These are phyloP conservation scores for Fulica atra DNA, from an alignment of 2,113 vertebrate genomes.

Conservation along the genomic window DNA sequence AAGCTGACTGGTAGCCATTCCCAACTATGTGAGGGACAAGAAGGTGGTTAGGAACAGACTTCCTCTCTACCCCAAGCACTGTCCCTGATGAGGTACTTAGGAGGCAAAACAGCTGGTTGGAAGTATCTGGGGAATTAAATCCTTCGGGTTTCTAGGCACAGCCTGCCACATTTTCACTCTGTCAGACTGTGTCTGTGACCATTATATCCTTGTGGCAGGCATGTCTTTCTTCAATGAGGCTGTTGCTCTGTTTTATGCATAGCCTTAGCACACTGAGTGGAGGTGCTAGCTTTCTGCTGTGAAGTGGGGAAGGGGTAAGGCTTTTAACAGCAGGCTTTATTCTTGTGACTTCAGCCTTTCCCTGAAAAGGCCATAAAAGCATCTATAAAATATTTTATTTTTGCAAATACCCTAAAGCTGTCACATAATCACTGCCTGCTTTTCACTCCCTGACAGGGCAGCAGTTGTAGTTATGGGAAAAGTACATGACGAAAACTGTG, in stretches of 20 bases:
- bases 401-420: neutral
- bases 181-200: neutral
- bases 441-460: neutral
- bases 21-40: neutral
- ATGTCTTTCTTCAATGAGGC: neutral
- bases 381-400: neutral
- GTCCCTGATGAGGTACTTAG: neutral
- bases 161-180: neutral
- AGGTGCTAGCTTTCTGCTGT: neutral
- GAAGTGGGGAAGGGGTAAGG: neutral
- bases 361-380: neutral
- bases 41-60: neutral
- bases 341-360: neutral
- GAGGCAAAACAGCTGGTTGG: neutral
- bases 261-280: neutral
- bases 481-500: neutral
- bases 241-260: neutral
- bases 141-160: neutral
- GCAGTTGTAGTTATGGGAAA: neutral
- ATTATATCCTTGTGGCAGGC: neutral
- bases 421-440: neutral
- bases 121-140: neutral
- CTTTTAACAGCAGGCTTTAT: neutral
- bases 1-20: neutral
- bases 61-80: neutral